Conservation (phyloP, 2,888 invertebrate genomes). For the Noctua fimbriata region DNA sequence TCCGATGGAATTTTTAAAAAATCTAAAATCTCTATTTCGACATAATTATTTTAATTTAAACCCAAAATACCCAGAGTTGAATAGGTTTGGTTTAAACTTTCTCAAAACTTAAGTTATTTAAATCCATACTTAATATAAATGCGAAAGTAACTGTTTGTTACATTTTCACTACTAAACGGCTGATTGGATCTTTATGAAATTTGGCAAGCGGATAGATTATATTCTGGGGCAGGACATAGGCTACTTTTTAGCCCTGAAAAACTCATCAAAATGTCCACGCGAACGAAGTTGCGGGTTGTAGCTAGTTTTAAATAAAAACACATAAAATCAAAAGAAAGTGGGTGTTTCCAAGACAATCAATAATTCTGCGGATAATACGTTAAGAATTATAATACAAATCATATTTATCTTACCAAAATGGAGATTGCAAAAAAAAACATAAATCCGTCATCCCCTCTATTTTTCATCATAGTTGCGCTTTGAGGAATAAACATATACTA, state of each 20-base stretch:
- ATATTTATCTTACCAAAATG: not conserved
- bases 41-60: not conserved
- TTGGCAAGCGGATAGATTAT: not conserved
- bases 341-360: not conserved
- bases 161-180: not conserved
- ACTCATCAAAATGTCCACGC: not conserved
- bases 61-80: not conserved
- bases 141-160: not conserved
- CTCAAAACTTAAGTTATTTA: not conserved
- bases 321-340: slow-evolving; percentile 5
- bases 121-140: not conserved
- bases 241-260: not conserved
- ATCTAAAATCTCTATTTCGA: not conserved
- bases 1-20: too few species aligned
- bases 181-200: not conserved
- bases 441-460: too few species aligned
- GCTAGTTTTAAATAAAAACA: not conserved
- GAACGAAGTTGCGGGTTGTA: not conserved
- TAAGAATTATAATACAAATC: not conserved
- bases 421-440: too few species aligned
- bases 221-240: not conserved
- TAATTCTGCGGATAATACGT: not conserved
- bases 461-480: too few species aligned
- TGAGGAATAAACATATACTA: too few species aligned
- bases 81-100: not conserved